Evolutionary conservation across 92 coral and sea anemone genomes (phyloP).

Genomic region (Ricordea florida): DNA sequence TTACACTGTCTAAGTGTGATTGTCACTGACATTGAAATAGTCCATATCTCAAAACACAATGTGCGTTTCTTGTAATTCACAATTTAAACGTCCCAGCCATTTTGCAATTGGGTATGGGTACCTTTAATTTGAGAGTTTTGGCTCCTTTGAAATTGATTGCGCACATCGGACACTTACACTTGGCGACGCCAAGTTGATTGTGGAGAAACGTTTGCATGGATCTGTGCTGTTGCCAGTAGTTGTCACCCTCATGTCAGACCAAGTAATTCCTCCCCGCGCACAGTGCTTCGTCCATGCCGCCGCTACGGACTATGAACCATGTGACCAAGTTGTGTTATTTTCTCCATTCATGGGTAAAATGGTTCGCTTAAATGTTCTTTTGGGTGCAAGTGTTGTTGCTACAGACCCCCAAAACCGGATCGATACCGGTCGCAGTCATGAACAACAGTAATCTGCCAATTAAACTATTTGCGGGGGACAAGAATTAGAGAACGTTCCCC

Average conservation of each 20-base stretch:
- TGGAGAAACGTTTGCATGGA: constrained; percentile 6
- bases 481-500: too few species aligned
- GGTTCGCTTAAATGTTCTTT: too few species aligned
- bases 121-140: constrained; percentile 21
- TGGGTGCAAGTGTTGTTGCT: too few species aligned
- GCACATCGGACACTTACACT: not conserved
- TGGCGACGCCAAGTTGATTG: constrained; percentile 1
- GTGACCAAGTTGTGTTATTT: not conserved
- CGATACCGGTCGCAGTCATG: too few species aligned
- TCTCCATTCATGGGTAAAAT: not conserved
- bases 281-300: constrained; percentile 19
- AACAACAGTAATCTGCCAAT: too few species aligned
- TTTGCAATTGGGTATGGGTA: constrained; percentile 8
- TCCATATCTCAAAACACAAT: constrained; percentile 25
- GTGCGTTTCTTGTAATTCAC: constrained; percentile 30
- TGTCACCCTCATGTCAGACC: not conserved
- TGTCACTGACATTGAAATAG: constrained; percentile 20
- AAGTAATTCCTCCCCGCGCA: not conserved
- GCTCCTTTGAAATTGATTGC: constrained; percentile 20
- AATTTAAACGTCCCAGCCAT: constrained; percentile 22
- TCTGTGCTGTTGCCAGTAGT: not conserved
- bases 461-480: too few species aligned
- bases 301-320: not conserved
- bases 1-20: constrained; percentile 13
- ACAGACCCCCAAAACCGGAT: too few species aligned